Evolutionary conservation across 2,113 vertebrate species (phyloP), one percentile per base, ranked within the genome.

Genomic region (Trematocara stigmaticum): DNA sequence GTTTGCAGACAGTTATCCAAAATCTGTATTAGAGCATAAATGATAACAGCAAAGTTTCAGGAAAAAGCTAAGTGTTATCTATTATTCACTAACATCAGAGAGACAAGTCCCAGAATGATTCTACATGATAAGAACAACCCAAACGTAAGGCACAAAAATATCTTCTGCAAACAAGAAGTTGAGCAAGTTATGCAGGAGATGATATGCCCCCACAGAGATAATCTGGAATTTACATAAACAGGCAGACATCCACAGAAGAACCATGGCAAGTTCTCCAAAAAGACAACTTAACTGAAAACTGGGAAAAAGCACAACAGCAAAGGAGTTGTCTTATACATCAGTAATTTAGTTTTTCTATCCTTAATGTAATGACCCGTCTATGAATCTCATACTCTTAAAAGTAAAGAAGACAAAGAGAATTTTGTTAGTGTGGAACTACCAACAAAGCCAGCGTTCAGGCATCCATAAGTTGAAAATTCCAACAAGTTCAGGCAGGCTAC

Each of bases 121-220:
- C 42, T 49, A 31, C 13, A 76, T 0, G 12, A 31, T 49, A 13
- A 10, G 4, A 49, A 76, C 69, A 76, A 76, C 9, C 78, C 53
- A 26, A 13, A 45, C 29, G 3, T 12, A n/a, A 49, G 9, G 6
- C 29, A 6, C 13, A 51, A 34, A 81, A 6, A 34, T 31, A 10
- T 47, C 40, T 59, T 45, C 51, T 10, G 29, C 8, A 69, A 40
- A 66, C n/a, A 40, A 26, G 11, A 35, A 7, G 20, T 12, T 0
- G 0, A 74, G 23, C 8, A 45, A 7, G 69, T 40, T 0, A 35
- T 5, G 3, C 15, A 52, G 20, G 18, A 66, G 11, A 23, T 52
- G 34, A 38, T 40, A 0, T 31, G 51, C 4, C 47, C 45, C 15
- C 13, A 69, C 8, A 13, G 29, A 69, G 31, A 5, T 49, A 23